Percentiles rank a stretch among this genome's conserved stretches.
Conservation (phyloP, 2,797 vertebrate genomes). For the Rhabdomys pumilio region DNA sequence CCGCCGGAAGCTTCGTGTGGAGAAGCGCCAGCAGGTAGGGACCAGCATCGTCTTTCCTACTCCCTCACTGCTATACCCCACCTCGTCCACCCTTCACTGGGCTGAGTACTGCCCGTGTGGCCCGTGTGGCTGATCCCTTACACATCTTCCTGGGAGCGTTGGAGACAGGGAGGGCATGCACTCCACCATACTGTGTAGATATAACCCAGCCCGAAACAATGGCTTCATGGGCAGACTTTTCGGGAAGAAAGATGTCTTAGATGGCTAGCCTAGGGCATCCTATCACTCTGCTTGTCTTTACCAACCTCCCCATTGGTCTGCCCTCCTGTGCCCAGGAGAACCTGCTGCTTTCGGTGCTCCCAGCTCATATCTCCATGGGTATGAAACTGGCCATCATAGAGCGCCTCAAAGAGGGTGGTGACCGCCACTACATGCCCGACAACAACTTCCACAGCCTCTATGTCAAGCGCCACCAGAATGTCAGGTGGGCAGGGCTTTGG, state of each 20-base stretch:
- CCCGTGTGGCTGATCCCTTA: rapidly evolving
- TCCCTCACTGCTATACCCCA: rapidly evolving
- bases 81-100: not conserved
- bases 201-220: rapidly evolving
- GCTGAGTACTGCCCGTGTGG: not conserved
- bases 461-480: conserved; percentile 98
- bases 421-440: conserved; percentile 94
- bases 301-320: rapidly evolving
- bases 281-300: rapidly evolving
- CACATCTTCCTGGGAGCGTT: not conserved
- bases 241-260: rapidly evolving
- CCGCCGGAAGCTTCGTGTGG: conserved; percentile 96
- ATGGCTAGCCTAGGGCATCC: not conserved
- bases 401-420: conserved; percentile 95
- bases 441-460: conserved; percentile 99
- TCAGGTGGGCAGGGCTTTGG: conserved; percentile 91
- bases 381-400: conserved; percentile 99
- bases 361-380: conserved; percentile 99
- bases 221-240: not conserved
- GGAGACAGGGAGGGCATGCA: not conserved
- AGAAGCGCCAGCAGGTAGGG: conserved; percentile 97
- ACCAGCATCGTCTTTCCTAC: rapidly evolving
- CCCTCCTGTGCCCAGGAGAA: conserved; percentile 92
- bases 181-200: not conserved
- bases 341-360: conserved; percentile 97